phyloP scores from a whole-genome alignment of 2,888 invertebrate species.

The Idaea aversata region DNA sequence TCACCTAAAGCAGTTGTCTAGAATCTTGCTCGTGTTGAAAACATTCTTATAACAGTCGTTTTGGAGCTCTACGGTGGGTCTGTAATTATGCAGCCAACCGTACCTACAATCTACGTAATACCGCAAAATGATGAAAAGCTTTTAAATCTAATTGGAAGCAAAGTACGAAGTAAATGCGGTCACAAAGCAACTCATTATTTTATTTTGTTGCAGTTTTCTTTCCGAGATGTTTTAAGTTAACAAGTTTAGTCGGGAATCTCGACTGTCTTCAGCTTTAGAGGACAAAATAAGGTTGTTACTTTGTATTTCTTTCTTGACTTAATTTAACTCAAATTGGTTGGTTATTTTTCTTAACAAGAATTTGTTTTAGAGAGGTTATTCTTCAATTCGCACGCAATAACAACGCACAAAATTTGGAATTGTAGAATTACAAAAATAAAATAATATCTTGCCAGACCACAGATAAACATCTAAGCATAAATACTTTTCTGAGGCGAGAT shows the following conservation, averaged over 20 bases:
- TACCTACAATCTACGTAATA: background rate
- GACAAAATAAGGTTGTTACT: background rate
- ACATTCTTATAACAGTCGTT: no score
- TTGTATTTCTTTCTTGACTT: background rate
- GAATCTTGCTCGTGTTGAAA: no score
- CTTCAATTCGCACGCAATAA: no score
- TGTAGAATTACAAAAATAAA: no score
- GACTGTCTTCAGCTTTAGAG: background rate
- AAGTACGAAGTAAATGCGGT: background rate
- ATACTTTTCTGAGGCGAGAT: no score
- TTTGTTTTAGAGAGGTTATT: no score
- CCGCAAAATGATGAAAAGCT: background rate
- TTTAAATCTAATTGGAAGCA: background rate
- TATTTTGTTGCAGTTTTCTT: background rate
- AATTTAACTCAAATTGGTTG: background rate
- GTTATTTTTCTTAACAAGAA: slow-evolving; percentile 4
- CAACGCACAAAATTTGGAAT: no score
- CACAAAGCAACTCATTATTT: background rate
- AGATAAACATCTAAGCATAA: no score
- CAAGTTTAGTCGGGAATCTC: background rate
- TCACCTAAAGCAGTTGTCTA: no score
- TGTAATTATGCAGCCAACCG: no score
- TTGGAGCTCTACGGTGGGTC: no score
- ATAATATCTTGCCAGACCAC: no score
- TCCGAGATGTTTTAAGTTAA: background rate